A percentile compares a stretch with the other conserved stretches of the same genome.
phyloP scores from a whole-genome alignment of 2,113 vertebrate species.

The Hippolais icterina region DNA sequence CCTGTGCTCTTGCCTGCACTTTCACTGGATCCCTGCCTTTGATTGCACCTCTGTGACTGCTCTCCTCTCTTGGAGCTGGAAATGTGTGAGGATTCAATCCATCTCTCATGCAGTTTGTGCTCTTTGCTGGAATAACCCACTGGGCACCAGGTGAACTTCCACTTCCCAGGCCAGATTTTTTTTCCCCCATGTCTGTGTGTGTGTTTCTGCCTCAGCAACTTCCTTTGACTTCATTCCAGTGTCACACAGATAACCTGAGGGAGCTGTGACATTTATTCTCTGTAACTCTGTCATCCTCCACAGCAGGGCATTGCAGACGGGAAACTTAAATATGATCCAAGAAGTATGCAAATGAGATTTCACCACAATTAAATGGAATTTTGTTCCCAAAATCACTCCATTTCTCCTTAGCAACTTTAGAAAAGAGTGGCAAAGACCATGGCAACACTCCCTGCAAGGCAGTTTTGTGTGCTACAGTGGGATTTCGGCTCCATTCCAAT shows the following conservation, averaged over 20 bases:
- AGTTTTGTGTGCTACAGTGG: background rate
- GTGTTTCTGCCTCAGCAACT: background rate
- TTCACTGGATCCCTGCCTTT: background rate
- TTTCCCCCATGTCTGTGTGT: fast-evolving
- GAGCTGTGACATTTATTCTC: background rate
- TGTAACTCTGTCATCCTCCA: background rate
- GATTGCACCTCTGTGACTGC: background rate
- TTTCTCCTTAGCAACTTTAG: background rate
- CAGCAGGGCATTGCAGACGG: background rate
- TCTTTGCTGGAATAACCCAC: background rate
- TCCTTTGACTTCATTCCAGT: background rate
- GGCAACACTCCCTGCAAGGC: background rate
- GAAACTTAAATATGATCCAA: background rate
- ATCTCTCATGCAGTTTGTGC: background rate
- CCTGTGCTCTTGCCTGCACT: background rate
- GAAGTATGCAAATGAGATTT: background rate
- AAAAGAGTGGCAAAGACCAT: background rate
- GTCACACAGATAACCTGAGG: background rate
- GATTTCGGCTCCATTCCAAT: background rate
- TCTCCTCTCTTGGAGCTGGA: background rate
- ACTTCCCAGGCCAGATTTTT: background rate
- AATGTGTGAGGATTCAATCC: background rate
- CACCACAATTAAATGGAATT: background rate
- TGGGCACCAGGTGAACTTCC: background rate
- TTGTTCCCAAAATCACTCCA: background rate